Evolutionary conservation across 1,140 invertebrate genomes (phyloP), one percentile per base, ranked within the genome.

Genomic region (Hypsibius dujardini): DNA sequence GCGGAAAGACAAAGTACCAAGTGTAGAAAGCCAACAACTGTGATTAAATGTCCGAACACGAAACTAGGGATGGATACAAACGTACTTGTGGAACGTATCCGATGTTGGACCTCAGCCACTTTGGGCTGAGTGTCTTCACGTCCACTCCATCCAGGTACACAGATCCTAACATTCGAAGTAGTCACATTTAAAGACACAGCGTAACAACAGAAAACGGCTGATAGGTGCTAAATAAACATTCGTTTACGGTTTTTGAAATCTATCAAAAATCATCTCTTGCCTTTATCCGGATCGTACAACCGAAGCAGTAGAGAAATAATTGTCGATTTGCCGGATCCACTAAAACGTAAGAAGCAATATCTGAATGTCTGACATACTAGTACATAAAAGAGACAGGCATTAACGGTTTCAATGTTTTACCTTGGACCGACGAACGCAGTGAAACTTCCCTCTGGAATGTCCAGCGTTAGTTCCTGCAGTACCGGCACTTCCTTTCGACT

Each of bases 91-190:
- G 50, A 7, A 56, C 50, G n/a, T 7, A 56, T 7, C 50, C 50
- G 50, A 56, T 56, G n/a, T 56, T 56, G 50, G 50, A 56, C 7
- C 50, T 7, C 50, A 56, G 50, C 50, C 50, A 56, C 50, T 56
- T 56, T 56, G 50, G 50, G 50, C n/a, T 56, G 50, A 56, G 50
- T 56, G 50, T 56, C 50, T 56, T 56, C 7, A 56, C n/a, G 50
- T 56, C 50, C 50, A 56, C n/a, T 7, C 50, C 50, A 56, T n/a
- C 50, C 7, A 56, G n/a, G 50, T 56, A 56, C 7, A 56, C 50
- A n/a, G 50, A n/a, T n/a, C n/a, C n/a, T n/a, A n/a, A n/a, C n/a
- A n/a, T n/a, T n/a, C n/a, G n/a, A n/a, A n/a, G n/a, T n/a, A n/a
- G n/a, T n/a, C n/a, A n/a, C n/a, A n/a, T n/a, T n/a, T n/a, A n/a